Evolutionary conservation across 23 tunicate species (phyloP).

Genomic region (Ascidia mentula): DNA sequence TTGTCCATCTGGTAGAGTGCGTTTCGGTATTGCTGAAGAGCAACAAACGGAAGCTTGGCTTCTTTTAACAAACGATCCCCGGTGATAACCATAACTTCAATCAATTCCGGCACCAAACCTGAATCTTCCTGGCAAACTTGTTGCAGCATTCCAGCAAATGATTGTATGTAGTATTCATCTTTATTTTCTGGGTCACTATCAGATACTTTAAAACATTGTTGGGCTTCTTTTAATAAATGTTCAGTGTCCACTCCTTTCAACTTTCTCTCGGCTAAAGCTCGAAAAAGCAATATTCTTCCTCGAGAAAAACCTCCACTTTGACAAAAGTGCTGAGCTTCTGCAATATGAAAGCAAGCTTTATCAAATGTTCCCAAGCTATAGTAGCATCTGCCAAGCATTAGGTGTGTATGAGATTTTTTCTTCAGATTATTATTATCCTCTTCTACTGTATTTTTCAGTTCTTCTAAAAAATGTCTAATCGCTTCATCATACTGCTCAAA

Average conservation of each 20-base stretch:
- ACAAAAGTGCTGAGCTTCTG: not conserved
- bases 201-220: not conserved
- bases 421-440: not conserved
- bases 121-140: not conserved
- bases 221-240: not conserved
- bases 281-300: not conserved
- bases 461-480: not conserved
- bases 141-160: not conserved
- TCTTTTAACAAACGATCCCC: not conserved
- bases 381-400: not conserved
- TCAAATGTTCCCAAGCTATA: not conserved
- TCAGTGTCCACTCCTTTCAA: not conserved
- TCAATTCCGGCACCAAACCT: not conserved
- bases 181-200: not conserved
- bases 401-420: not conserved
- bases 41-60: not conserved
- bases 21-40: not conserved
- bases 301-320: not conserved
- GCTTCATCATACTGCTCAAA: not conserved
- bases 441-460: not conserved
- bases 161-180: not conserved
- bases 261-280: not conserved
- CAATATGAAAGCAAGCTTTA: not conserved
- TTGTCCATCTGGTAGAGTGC: not conserved
- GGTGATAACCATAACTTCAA: not conserved